Conservation (phyloP, 2,888 invertebrate species). For the Branchipolynoe longqiensis region DNA sequence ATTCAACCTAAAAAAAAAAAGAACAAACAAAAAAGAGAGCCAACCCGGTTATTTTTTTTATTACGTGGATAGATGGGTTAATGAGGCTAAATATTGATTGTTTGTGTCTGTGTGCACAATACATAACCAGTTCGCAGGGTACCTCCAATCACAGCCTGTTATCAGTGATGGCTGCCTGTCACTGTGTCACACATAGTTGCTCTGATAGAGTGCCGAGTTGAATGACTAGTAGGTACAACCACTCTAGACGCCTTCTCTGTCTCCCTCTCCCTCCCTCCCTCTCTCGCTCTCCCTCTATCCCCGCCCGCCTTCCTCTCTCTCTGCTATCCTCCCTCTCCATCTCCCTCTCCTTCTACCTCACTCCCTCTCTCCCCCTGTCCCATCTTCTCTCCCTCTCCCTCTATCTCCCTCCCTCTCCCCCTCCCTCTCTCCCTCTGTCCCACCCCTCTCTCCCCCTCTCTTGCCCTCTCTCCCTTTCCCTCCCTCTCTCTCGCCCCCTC, state of each 20-base stretch:
- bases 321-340: neutral
- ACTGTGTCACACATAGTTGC: too few relatives aligned
- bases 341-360: neutral
- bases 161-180: too few relatives aligned
- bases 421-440: neutral
- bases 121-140: too few relatives aligned
- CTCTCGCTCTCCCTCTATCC: neutral
- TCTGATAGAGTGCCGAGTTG: too few relatives aligned
- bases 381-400: neutral
- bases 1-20: too few relatives aligned
- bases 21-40: too few relatives aligned
- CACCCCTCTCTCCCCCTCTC: neutral
- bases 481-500: constrained; percentile 23
- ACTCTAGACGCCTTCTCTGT: neutral
- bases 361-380: neutral
- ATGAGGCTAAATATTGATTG: too few relatives aligned
- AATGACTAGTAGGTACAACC: too few relatives aligned
- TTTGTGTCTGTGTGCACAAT: too few relatives aligned
- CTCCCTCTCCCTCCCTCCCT: neutral
- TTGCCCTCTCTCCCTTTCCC: neutral
- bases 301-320: neutral
- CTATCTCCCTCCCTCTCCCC: neutral
- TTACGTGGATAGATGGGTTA: too few relatives aligned
- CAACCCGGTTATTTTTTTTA: too few relatives aligned
- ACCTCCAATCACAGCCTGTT: too few relatives aligned